Evolutionary conservation across 2,113 vertebrate species (phyloP).

Genomic region (Tragelaphus strepsiceros): DNA sequence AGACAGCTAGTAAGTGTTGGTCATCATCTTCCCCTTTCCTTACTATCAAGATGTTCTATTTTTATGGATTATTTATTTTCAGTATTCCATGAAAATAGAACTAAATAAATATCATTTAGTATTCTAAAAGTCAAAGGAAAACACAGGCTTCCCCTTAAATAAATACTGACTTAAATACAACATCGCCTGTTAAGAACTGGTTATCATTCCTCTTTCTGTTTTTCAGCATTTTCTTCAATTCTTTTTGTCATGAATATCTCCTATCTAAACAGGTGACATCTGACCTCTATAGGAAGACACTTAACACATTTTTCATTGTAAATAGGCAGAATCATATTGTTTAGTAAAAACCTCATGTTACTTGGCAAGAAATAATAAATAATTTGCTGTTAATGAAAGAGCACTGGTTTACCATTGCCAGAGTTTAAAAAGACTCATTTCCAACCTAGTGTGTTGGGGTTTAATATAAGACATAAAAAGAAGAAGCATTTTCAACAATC

Average conservation of each 20-base stretch:
- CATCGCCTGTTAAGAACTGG: not conserved
- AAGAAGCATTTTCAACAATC: conserved; percentile 46
- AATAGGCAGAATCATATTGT: not conserved
- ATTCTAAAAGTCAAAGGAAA: not conserved
- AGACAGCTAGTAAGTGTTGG: not conserved
- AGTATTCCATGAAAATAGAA: not conserved
- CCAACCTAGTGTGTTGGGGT: conserved; percentile 23
- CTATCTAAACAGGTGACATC: not conserved
- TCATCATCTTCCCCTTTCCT: not conserved
- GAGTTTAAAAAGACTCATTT: conserved; percentile 68
- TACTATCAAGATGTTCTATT: not conserved
- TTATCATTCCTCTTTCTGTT: not conserved
- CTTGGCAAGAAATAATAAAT: conserved; percentile 6
- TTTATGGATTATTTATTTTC: not conserved
- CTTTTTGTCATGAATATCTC: not conserved
- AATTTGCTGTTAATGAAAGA: not conserved
- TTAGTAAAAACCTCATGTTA: not conserved
- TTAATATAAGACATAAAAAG: conserved; percentile 49
- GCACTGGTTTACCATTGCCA: not conserved
- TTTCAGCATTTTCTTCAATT: not conserved
- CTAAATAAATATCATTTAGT: not conserved
- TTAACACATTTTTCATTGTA: not conserved
- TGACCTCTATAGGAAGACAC: not conserved
- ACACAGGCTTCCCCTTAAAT: not conserved
- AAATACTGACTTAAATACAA: not conserved